Percentiles rank a stretch among this genome's conserved stretches.
Evolutionary conservation across 2,113 vertebrate genomes (phyloP).

Genomic region (Rattus norvegicus): GRCr8 NC_086038.1:49763001-49763500

Average conservation of each 20-base stretch:
- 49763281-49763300: background rate
- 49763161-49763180: background rate
- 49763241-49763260: background rate
- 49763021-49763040: background rate
- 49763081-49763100: background rate
- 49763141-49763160: background rate
- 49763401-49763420: background rate
- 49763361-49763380: constrained; percentile 26
- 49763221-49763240: background rate
- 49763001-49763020: constrained; percentile 6
- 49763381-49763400: background rate
- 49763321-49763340: background rate
- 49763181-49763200: background rate
- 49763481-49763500: background rate
- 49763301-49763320: background rate
- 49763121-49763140: background rate
- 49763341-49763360: background rate
- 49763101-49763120: constrained; percentile 17
- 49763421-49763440: constrained; percentile 27
- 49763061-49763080: too few species aligned
- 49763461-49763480: background rate
- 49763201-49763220: background rate
- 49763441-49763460: background rate
- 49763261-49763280: background rate
- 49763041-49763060: background rate